phyloP scores from a whole-genome alignment of 2,888 invertebrate species.

The Myopa tessellatipennis region DNA sequence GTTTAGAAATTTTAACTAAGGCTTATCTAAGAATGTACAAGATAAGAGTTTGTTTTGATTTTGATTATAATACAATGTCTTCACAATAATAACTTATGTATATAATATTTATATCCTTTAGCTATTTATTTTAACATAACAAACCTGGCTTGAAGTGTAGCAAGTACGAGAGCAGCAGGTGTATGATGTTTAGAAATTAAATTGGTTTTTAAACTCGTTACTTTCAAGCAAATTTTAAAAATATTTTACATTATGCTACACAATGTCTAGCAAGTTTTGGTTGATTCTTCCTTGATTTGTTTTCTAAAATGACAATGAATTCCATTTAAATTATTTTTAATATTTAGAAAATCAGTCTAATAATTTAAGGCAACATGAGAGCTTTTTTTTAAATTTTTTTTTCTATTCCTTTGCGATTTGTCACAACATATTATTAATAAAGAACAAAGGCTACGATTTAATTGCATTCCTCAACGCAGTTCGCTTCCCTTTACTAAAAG shows the following conservation, averaged over 20 bases:
- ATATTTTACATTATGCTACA: constrained; percentile 35
- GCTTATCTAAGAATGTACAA: constrained; percentile 42
- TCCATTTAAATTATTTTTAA: constrained; percentile 40
- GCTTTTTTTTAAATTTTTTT: constrained; percentile 62
- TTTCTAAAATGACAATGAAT: constrained; percentile 52
- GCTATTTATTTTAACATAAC: neutral
- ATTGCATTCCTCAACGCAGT: neutral
- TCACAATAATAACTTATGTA: constrained; percentile 17
- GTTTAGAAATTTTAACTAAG: constrained; percentile 28
- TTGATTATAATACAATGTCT: constrained; percentile 45
- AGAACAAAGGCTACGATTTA: neutral
- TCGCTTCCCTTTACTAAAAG: neutral
- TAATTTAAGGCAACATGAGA: constrained; percentile 77
- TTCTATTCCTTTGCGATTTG: constrained; percentile 25
- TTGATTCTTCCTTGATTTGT: constrained; percentile 47
- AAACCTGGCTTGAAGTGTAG: too few species aligned
- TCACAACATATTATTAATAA: constrained; percentile 4
- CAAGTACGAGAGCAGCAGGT: neutral
- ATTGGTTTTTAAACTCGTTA: constrained; percentile 14
- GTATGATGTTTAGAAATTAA: constrained; percentile 25
- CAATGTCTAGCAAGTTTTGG: constrained; percentile 27
- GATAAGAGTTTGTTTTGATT: constrained; percentile 10
- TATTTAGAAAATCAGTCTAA: constrained; percentile 74
- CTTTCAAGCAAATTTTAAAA: constrained; percentile 26
- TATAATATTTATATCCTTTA: constrained; percentile 19